Percentiles rank a stretch among this genome's conserved stretches.
Evolutionary conservation across 2,888 invertebrate genomes (phyloP).

Genomic region (Digitonthophagus gazella): DNA sequence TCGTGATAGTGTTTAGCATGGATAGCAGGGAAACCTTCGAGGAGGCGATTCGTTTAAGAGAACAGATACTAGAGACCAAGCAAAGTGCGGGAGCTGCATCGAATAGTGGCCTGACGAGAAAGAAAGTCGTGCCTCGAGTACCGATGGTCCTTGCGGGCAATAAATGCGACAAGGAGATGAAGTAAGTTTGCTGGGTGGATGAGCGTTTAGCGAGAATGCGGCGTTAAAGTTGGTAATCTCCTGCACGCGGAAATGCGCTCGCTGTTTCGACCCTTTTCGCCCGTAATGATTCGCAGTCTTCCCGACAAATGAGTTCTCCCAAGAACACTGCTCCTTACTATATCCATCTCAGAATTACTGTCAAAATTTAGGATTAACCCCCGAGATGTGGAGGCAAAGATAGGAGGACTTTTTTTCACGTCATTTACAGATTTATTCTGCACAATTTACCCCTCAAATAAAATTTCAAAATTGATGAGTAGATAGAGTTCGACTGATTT

Average conservation of each 20-base stretch:
- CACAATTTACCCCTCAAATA: background rate
- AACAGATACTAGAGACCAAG: constrained; percentile 83
- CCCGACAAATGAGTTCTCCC: background rate
- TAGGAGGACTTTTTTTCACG: background rate
- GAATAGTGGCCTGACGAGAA: constrained; percentile 52
- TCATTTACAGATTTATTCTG: background rate
- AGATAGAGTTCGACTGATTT: no score
- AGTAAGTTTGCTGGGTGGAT: constrained; percentile 54
- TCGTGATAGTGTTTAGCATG: constrained; percentile 81
- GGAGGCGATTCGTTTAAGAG: constrained; percentile 75
- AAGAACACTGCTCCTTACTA: background rate
- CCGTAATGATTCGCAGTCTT: background rate
- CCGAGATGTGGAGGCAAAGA: no score
- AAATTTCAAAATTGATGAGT: no score
- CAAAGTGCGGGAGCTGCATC: constrained; percentile 67
- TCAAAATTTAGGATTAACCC: background rate
- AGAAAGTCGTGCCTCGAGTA: constrained; percentile 67
- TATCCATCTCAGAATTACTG: background rate
- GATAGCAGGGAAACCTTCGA: constrained; percentile 82
- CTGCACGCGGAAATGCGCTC: background rate
- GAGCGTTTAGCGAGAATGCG: background rate
- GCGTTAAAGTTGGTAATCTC: background rate
- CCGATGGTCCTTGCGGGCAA: constrained; percentile 88
- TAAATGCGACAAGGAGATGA: constrained; percentile 79
- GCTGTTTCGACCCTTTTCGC: background rate